phyloP scores from a whole-genome alignment of 2,797 vertebrate species.

The Urocyon cinereoargenteus region DNA sequence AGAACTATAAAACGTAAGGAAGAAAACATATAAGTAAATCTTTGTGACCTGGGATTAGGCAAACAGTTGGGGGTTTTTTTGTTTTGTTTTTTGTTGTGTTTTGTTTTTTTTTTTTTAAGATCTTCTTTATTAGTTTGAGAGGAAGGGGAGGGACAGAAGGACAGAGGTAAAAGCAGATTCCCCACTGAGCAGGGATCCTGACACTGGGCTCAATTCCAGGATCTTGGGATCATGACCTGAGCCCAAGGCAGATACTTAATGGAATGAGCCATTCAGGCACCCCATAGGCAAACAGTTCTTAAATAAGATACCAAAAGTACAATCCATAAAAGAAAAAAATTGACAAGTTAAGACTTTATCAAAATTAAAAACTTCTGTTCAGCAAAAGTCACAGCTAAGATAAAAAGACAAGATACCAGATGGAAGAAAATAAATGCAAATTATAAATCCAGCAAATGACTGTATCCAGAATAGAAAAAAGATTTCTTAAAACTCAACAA shows the following conservation, averaged over 20 bases:
- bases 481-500: neutral
- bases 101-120: neutral
- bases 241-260: neutral
- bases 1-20: neutral
- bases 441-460: neutral
- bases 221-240: neutral
- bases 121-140: neutral
- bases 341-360: neutral
- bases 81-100: too few relatives aligned
- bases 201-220: neutral
- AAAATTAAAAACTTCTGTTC: constrained; percentile 34
- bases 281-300: neutral
- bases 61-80: neutral
- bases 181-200: neutral
- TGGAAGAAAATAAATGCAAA: neutral
- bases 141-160: neutral
- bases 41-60: neutral
- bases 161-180: neutral
- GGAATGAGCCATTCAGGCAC: too few relatives aligned
- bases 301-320: neutral
- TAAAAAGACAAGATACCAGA: neutral
- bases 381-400: neutral
- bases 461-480: neutral
- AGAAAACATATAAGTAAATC: neutral
- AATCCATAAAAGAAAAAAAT: neutral